Evolutionary conservation across 2,113 vertebrate genomes (phyloP), one percentile per base, ranked within the genome.

Genomic region (Falcunculus frontatus): DNA sequence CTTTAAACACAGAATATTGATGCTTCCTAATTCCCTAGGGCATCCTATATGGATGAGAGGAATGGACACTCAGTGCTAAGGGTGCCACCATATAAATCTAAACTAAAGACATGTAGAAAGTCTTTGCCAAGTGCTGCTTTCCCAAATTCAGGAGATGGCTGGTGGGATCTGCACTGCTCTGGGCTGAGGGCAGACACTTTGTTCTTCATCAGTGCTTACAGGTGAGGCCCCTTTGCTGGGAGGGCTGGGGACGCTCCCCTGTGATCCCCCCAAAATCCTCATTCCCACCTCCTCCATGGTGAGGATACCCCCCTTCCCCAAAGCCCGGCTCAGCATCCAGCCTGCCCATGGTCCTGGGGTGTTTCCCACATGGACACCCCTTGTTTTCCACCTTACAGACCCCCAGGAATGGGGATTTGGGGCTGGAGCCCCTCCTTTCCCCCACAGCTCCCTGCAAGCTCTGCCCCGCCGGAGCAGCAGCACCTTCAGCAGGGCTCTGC

Each of bases 331-430:
- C 49, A 68, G 52, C 11, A 13, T 16, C 39, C 10, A 8, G 16
- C 42, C 32, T 35, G 12, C 17, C 33, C 6, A 1, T 0, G 0
- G 6, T 11, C 50, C 35, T 10, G 9, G 17, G 5, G 1, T n/a
- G 12, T 8, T 74, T 65, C 9, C n/a, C 39, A 27, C 18, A 8
- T 0, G 41, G 25, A 47, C 1, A 56, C 4, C 26, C 55, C 41
- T 50, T 1, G 0, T 37, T 59, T 29, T 39, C 52, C 44, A 63
- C 74, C 15, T 55, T 21, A 3, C 44, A 57, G 55, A 23, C 5
- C 56, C 16, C 13, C 50, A 60, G 69, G 17, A n/a, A 16, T 0
- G 4, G 10, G 46, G 19, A 18, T 30, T 19, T 10, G 52, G 35
- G 53, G 6, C 42, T 1, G 2, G n/a, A 90, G 35, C 33, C 42